Evolutionary conservation across 1,140 invertebrate species (phyloP).

Genomic region (Drosophila punjabiensis): DNA sequence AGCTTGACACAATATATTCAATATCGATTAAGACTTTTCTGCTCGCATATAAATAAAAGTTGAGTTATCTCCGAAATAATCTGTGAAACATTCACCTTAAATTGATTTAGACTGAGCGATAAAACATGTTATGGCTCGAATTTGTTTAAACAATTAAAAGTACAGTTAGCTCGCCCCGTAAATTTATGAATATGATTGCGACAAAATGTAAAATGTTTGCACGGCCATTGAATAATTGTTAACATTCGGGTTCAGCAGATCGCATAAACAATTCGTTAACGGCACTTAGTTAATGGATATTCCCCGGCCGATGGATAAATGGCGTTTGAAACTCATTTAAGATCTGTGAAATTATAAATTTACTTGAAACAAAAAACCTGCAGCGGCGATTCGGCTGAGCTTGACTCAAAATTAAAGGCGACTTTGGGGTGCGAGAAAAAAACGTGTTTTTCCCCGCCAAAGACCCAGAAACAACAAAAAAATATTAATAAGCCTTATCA

Average conservation of each 20-base stretch:
- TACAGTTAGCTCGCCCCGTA: conserved; percentile 27
- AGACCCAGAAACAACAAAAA: conserved; percentile 39
- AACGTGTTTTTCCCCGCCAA: conserved; percentile 65
- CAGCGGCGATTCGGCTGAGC: conserved; percentile 9
- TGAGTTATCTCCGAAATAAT: conserved; percentile 16
- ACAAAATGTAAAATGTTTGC: conserved; percentile 35
- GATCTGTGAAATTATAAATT: conserved; percentile 31
- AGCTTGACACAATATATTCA: conserved; percentile 20
- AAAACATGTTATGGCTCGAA: conserved; percentile 14
- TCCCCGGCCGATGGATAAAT: conserved; percentile 33
- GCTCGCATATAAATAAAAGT: conserved; percentile 14
- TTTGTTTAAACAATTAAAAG: conserved; percentile 33
- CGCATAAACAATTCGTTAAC: conserved; percentile 39
- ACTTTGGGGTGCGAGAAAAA: conserved; percentile 33
- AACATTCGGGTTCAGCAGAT: conserved; percentile 12
- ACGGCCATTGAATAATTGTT: conserved; percentile 33
- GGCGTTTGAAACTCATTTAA: conserved; percentile 49
- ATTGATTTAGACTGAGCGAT: conserved; percentile 23
- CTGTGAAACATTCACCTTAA: conserved; percentile 49
- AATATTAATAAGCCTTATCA: conserved; percentile 76
- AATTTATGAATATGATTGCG: conserved; percentile 43
- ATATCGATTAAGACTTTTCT: conserved; percentile 13
- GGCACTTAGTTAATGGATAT: conserved; percentile 51
- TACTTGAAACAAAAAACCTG: conserved; percentile 31
- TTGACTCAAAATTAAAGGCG: conserved; percentile 36